Evolutionary conservation across 2,888 invertebrate species (phyloP).

Genomic region (Agonopterix heracliana): DNA sequence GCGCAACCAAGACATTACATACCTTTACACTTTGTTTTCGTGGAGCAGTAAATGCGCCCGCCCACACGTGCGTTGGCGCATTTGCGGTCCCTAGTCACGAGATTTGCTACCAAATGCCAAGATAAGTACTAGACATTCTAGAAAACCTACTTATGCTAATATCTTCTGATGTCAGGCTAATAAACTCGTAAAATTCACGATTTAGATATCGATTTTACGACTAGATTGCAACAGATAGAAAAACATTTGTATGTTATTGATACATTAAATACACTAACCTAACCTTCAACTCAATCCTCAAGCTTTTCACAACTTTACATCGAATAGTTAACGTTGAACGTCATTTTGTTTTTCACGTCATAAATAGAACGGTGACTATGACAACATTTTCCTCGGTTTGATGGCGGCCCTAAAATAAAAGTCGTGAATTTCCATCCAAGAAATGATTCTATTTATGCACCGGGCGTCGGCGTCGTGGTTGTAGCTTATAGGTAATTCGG

Average conservation of each 20-base stretch:
- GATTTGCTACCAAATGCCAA: constrained; percentile 7
- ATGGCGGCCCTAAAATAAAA: constrained; percentile 49
- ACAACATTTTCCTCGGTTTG: constrained; percentile 40
- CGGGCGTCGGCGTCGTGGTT: constrained; percentile 54
- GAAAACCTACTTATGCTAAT: constrained; percentile 3
- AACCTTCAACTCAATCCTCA: no score
- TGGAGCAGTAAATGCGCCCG: constrained; percentile 16
- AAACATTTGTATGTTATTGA: no score
- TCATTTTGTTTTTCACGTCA: constrained; percentile 35
- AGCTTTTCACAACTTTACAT: background rate
- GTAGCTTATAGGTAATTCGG: constrained; percentile 50
- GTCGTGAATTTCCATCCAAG: constrained; percentile 59
- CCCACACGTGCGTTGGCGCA: constrained; percentile 14
- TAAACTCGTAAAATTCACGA: background rate
- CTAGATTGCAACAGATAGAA: no score
- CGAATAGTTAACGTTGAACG: background rate
- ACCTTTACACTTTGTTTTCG: constrained; percentile 17
- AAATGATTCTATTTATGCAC: constrained; percentile 65
- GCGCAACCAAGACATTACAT: background rate
- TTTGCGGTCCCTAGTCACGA: constrained; percentile 10
- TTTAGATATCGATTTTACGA: no score
- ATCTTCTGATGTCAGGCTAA: background rate
- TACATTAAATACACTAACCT: no score
- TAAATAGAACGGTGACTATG: constrained; percentile 35
- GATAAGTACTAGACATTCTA: constrained; percentile 8